phyloP scores from a whole-genome alignment of 2,797 vertebrate species.

The Gephyroberyx darwinii region DNA sequence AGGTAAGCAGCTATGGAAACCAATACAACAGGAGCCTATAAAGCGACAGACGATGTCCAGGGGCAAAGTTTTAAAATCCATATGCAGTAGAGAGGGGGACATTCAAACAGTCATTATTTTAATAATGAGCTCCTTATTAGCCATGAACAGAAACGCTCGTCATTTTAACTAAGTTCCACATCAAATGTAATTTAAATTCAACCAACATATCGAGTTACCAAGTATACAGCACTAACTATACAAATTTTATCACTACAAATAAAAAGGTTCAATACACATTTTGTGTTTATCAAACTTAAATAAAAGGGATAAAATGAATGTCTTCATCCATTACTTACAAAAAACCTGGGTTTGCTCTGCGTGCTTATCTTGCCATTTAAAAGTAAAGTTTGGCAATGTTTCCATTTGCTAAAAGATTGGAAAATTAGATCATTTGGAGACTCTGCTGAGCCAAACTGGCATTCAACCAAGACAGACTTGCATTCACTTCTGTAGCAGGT shows the following conservation, averaged over 20 bases:
- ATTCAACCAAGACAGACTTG: neutral
- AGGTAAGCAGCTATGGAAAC: neutral
- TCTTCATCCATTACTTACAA: neutral
- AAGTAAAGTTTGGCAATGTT: neutral
- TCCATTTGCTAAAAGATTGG: no score
- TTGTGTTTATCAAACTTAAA: neutral
- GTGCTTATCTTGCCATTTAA: neutral
- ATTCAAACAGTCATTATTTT: neutral
- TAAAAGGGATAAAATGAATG: neutral
- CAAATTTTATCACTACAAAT: neutral
- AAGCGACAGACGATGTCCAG: neutral
- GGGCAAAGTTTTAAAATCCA: neutral
- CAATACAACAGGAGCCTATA: neutral
- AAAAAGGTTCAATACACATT: neutral
- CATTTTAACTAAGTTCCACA: no score
- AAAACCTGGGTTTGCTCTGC: neutral
- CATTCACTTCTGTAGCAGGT: neutral
- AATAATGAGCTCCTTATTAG: neutral
- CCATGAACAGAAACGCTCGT: neutral
- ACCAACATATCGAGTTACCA: neutral
- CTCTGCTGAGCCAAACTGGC: neutral
- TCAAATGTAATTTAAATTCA: neutral
- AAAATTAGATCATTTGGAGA: no score
- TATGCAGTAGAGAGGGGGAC: neutral
- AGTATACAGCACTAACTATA: neutral